Conservation (phyloP, 1,140 invertebrate genomes). For the Drosophila tristis region DNA sequence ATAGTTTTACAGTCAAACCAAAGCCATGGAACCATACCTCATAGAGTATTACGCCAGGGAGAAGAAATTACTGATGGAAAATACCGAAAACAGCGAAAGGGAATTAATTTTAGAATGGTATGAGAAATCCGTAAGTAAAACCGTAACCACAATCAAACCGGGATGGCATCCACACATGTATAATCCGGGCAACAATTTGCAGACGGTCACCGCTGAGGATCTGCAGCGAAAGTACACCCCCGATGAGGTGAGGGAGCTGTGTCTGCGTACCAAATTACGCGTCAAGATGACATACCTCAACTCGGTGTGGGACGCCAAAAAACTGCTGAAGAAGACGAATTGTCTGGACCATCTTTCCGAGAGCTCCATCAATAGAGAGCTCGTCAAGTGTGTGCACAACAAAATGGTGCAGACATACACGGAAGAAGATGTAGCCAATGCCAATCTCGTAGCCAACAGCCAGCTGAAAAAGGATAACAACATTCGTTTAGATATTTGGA, state of each 20-base stretch:
- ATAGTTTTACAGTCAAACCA: too few species aligned
- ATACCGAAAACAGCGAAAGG: too few species aligned
- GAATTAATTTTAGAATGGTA: too few species aligned
- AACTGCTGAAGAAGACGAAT: constrained; percentile 15
- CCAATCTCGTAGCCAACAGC: too few species aligned
- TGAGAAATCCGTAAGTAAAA: constrained; percentile 1
- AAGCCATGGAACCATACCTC: too few species aligned
- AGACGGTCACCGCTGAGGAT: constrained; percentile 49
- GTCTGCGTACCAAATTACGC: constrained; percentile 49
- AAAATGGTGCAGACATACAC: too few species aligned
- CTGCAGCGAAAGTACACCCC: constrained; percentile 27
- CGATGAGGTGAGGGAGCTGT: constrained; percentile 36
- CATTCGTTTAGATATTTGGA: too few species aligned
- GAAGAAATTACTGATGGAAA: too few species aligned
- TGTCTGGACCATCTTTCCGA: constrained; percentile 20
- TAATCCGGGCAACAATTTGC: background rate
- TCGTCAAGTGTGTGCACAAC: constrained; percentile 18
- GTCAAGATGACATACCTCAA: constrained; percentile 50
- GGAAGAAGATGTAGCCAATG: too few species aligned
- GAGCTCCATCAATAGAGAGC: constrained; percentile 39
- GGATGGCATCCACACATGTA: too few species aligned
- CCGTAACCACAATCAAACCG: background rate
- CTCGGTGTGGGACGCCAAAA: constrained; percentile 49
- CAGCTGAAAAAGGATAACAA: too few species aligned
- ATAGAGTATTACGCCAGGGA: too few species aligned